phyloP scores from a whole-genome alignment of 2,113 vertebrate species.

The Limnothrissa miodon region DNA sequence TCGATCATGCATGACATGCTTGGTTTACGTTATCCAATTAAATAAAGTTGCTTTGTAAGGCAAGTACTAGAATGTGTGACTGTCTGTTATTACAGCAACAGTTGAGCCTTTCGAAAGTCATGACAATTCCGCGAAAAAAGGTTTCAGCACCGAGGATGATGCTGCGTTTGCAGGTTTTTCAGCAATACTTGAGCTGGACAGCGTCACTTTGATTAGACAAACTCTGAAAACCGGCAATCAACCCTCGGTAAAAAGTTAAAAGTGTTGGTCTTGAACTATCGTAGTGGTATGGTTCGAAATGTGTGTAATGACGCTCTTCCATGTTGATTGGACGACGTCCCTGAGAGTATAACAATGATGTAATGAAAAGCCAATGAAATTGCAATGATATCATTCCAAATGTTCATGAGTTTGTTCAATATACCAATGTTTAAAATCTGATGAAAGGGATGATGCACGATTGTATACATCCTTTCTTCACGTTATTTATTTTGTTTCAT shows the following conservation, averaged over 20 bases:
- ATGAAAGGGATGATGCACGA: neutral
- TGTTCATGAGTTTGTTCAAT: neutral
- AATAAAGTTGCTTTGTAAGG: neutral
- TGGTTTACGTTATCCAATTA: neutral
- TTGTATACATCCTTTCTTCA: neutral
- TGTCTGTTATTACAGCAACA: neutral
- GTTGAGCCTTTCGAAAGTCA: neutral
- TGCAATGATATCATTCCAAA: neutral
- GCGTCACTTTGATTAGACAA: slow-evolving; percentile 33
- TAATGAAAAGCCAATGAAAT: slow-evolving; percentile 42
- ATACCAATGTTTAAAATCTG: neutral
- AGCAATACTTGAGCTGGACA: slow-evolving; percentile 60
- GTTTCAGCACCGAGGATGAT: neutral
- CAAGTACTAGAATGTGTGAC: neutral
- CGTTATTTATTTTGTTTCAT: neutral
- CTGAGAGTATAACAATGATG: slow-evolving; percentile 34
- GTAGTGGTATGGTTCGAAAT: neutral
- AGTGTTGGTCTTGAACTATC: neutral
- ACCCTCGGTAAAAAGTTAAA: neutral
- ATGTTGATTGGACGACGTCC: slow-evolving; percentile 5
- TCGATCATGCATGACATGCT: neutral
- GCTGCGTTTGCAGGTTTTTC: slow-evolving; percentile 42
- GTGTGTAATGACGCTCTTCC: neutral
- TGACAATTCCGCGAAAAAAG: neutral
- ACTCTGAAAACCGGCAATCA: neutral